Percentiles rank a stretch among this genome's conserved stretches.
Evolutionary conservation across 2,797 vertebrate species (phyloP).

Genomic region (Otolemur crassicaudatus): DNA sequence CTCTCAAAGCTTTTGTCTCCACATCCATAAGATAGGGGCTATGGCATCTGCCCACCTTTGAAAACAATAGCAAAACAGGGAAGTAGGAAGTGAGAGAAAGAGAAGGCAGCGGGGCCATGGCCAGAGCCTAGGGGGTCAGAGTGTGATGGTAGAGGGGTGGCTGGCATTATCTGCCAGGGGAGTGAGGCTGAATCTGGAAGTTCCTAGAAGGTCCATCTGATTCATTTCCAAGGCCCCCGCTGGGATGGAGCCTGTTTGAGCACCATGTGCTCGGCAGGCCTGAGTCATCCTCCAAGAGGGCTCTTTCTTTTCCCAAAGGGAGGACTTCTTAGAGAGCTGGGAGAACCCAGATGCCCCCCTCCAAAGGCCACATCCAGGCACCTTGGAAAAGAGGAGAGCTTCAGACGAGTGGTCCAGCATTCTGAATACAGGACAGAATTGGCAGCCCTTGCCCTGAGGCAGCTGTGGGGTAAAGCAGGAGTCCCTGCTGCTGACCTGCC

Average conservation of each 20-base stretch:
- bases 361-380: not conserved
- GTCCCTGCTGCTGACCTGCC: not conserved
- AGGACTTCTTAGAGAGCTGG: not conserved
- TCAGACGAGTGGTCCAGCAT: not conserved
- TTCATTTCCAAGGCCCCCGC: not conserved
- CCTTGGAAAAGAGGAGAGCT: not conserved
- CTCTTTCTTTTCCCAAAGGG: not conserved
- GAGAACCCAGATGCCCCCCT: not conserved
- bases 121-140: not conserved
- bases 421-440: not conserved
- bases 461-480: not conserved
- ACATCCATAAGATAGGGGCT: not conserved
- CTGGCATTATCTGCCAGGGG: not conserved
- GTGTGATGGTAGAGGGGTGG: not conserved
- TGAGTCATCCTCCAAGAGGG: not conserved
- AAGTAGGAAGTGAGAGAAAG: not conserved
- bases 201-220: not conserved
- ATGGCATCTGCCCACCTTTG: not conserved
- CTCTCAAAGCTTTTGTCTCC: conserved; percentile 6
- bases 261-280: not conserved
- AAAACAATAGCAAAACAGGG: not conserved
- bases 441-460: not conserved
- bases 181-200: not conserved
- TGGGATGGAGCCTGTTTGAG: not conserved
- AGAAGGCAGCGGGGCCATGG: not conserved